These are phyloP conservation scores for Megalurothrips usitatus DNA, from an alignment of 2,888 invertebrate genomes.

Conservation along the genomic window DNA sequence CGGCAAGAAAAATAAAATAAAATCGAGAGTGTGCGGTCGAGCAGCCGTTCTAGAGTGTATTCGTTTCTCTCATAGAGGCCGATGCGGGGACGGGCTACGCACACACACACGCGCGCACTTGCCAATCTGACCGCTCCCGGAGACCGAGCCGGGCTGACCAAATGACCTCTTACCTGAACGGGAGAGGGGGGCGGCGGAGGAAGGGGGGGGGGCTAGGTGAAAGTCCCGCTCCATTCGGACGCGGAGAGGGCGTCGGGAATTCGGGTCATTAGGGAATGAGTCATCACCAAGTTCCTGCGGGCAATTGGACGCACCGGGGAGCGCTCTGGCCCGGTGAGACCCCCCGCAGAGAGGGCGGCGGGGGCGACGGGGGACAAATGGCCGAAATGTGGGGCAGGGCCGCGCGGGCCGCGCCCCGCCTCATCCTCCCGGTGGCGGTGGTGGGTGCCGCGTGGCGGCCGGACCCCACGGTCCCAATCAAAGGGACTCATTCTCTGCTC, in stretches of 20 bases:
- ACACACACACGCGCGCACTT: too few relatives aligned
- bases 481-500: not conserved
- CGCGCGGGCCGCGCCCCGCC: not conserved
- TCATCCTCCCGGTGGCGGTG: too few relatives aligned
- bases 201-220: too few relatives aligned
- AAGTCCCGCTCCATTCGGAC: not conserved
- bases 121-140: not conserved
- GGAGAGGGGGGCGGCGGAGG: not conserved
- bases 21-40: too few relatives aligned
- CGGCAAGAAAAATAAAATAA: too few relatives aligned
- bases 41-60: too few relatives aligned
- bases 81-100: too few relatives aligned
- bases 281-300: constrained; percentile 22
- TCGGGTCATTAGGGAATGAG: constrained; percentile 20
- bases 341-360: not conserved
- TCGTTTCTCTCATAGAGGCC: too few relatives aligned
- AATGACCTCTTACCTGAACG: not conserved
- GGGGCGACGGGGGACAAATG: not conserved
- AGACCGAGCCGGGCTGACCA: not conserved
- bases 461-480: not conserved
- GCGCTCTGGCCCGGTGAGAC: not conserved
- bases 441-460: not conserved
- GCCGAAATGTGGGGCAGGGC: not conserved
- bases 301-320: not conserved
- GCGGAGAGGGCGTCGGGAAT: not conserved